phyloP scores from a whole-genome alignment of 2,888 invertebrate species.

The Synanthedon tipuliformis region DNA sequence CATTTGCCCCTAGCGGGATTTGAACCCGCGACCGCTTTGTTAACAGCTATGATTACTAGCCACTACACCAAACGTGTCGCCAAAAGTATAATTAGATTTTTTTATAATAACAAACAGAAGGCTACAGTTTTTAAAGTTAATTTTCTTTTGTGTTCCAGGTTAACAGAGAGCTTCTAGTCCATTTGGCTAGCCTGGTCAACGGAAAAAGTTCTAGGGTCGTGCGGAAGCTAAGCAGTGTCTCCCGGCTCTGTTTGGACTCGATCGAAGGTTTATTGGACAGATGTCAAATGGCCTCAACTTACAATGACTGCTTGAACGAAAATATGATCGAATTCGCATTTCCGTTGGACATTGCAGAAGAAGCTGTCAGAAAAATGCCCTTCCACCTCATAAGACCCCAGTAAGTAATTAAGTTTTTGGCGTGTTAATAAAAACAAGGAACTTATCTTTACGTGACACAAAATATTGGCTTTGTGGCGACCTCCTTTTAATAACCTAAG shows the following conservation, averaged over 20 bases:
- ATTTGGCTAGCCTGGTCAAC: conserved; percentile 52
- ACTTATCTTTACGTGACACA: too few species aligned
- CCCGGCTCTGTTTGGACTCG: conserved; percentile 51
- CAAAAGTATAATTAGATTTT: too few species aligned
- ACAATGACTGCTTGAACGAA: conserved; percentile 58
- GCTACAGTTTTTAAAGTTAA: neutral
- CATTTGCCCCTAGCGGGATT: too few species aligned
- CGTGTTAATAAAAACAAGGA: too few species aligned
- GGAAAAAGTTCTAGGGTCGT: conserved; percentile 58
- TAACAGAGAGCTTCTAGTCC: conserved; percentile 51
- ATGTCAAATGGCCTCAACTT: conserved; percentile 55
- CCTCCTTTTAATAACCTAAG: too few species aligned
- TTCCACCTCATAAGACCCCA: conserved; percentile 60
- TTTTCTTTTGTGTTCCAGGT: conserved; percentile 28
- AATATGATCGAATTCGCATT: conserved; percentile 61
- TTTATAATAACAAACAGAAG: too few species aligned
- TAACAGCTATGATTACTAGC: too few species aligned
- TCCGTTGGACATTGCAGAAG: conserved; percentile 55
- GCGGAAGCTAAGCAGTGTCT: conserved; percentile 49
- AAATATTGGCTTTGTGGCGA: too few species aligned
- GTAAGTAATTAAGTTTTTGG: conserved; percentile 25
- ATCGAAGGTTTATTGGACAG: conserved; percentile 57
- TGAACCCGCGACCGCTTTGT: too few species aligned
- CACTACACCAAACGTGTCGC: too few species aligned
- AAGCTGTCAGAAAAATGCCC: conserved; percentile 59